Evolutionary conservation across 2,888 invertebrate genomes (phyloP).

Genomic region (Agrotis clavis): DNA sequence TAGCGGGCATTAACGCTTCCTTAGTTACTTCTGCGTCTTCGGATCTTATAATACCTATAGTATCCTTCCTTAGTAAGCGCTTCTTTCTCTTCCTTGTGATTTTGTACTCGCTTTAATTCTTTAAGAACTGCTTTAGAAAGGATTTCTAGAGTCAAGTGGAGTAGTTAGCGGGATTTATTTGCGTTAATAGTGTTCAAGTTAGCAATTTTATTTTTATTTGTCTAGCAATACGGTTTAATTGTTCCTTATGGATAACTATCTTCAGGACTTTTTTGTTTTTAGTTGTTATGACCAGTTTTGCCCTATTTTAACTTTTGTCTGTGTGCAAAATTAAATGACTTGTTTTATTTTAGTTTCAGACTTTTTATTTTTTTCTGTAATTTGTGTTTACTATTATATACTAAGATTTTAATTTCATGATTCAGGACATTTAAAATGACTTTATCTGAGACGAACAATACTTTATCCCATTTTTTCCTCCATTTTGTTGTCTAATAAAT

Average conservation of each 20-base stretch:
- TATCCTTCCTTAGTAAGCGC: conserved; percentile 25
- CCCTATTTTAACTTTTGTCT: background rate
- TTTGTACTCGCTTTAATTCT: conserved; percentile 24
- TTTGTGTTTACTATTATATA: background rate
- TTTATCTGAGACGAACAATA: no score
- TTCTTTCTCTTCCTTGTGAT: conserved; percentile 17
- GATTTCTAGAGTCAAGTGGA: conserved; percentile 45
- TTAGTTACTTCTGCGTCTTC: background rate
- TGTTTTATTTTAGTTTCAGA: background rate
- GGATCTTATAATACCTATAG: background rate
- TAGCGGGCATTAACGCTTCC: conserved; percentile 10
- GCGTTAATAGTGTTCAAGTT: conserved; percentile 49
- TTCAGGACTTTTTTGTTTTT: background rate
- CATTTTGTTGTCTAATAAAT: no score
- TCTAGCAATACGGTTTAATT: conserved; percentile 32
- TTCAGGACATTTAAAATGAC: background rate
- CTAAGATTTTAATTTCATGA: background rate
- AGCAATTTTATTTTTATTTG: conserved; percentile 34
- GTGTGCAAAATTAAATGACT: background rate
- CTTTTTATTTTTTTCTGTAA: no score
- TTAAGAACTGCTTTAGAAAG: conserved; percentile 32
- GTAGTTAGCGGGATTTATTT: conserved; percentile 50
- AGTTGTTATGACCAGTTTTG: background rate
- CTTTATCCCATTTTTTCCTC: background rate
- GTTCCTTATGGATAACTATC: conserved; percentile 12